phyloP scores from a whole-genome alignment of 2,888 invertebrate genomes.

The Melitaea athalia region DNA sequence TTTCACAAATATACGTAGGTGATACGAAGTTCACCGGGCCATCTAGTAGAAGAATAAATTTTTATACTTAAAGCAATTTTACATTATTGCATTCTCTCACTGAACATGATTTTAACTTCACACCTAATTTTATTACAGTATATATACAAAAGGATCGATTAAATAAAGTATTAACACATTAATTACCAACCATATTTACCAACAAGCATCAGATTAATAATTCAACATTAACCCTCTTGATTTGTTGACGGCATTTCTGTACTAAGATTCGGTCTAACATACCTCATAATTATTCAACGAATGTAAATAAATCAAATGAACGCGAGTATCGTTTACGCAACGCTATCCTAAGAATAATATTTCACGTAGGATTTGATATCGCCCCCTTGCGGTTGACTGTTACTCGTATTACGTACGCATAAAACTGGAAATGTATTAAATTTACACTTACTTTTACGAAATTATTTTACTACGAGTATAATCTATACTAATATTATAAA shows the following conservation, averaged over 20 bases:
- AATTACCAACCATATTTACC: not conserved
- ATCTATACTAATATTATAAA: too few species aligned
- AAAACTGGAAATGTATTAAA: constrained; percentile 8
- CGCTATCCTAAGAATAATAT: constrained; percentile 33
- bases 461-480: not conserved
- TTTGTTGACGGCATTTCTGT: not conserved
- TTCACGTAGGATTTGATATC: constrained; percentile 36
- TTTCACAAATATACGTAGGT: too few species aligned
- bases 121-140: too few species aligned
- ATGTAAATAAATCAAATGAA: constrained; percentile 23
- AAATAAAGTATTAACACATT: not conserved
- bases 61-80: too few species aligned
- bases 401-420: constrained; percentile 26
- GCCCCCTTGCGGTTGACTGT: constrained; percentile 35
- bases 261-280: not conserved
- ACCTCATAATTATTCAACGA: constrained; percentile 22
- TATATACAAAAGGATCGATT: too few species aligned
- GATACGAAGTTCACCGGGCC: too few species aligned
- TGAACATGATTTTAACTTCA: too few species aligned
- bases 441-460: not conserved
- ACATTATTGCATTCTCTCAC: too few species aligned
- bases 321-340: constrained; percentile 34
- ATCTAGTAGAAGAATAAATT: too few species aligned
- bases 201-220: not conserved
- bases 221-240: not conserved